A percentile compares a stretch with the other conserved stretches of the same genome.
Conservation (phyloP, 2,888 invertebrate genomes). For the Drosophila recens region DNA sequence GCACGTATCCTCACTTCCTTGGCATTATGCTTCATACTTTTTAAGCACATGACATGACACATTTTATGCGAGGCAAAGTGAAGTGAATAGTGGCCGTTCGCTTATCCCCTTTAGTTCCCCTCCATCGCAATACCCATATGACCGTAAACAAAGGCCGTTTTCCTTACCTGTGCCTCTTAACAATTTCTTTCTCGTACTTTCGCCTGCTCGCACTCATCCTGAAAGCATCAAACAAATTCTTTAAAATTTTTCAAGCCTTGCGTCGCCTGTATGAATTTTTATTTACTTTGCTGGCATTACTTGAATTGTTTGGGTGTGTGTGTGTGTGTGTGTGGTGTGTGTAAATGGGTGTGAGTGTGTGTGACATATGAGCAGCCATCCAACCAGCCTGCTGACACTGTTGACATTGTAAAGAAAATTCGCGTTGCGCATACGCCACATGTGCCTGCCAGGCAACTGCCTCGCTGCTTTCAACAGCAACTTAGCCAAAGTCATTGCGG, state of each 20-base stretch:
- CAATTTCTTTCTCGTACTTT: slow-evolving; percentile 13
- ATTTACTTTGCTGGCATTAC: slow-evolving; percentile 55
- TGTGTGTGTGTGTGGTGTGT: slow-evolving; percentile 6
- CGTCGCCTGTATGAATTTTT: slow-evolving; percentile 45
- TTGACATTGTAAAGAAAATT: slow-evolving; percentile 71
- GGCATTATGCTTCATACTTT: slow-evolving; percentile 58
- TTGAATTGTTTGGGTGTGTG: slow-evolving; percentile 2
- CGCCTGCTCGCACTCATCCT: slow-evolving; percentile 14
- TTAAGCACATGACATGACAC: slow-evolving; percentile 72
- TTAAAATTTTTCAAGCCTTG: slow-evolving; percentile 35
- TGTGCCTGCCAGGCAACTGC: slow-evolving; percentile 36
- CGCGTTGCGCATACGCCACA: slow-evolving; percentile 71
- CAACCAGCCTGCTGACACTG: slow-evolving; percentile 46
- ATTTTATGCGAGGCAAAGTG: slow-evolving; percentile 61
- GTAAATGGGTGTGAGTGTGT: slow-evolving; percentile 6
- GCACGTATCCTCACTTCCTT: slow-evolving; percentile 58
- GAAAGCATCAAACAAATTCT: slow-evolving; percentile 44
- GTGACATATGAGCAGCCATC: slow-evolving; percentile 49
- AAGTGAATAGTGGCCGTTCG: slow-evolving; percentile 62
- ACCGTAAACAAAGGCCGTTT: slow-evolving; percentile 52
- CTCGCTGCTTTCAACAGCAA: slow-evolving; percentile 34
- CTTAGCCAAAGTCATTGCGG: slow-evolving; percentile 50
- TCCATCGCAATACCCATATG: slow-evolving; percentile 17
- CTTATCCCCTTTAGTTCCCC: background rate
- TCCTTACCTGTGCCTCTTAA: slow-evolving; percentile 42